A percentile compares a stretch with the other conserved stretches of the same genome.
Conservation (phyloP, 2,113 vertebrate species). For the Myxocyprinus asiaticus region DNA sequence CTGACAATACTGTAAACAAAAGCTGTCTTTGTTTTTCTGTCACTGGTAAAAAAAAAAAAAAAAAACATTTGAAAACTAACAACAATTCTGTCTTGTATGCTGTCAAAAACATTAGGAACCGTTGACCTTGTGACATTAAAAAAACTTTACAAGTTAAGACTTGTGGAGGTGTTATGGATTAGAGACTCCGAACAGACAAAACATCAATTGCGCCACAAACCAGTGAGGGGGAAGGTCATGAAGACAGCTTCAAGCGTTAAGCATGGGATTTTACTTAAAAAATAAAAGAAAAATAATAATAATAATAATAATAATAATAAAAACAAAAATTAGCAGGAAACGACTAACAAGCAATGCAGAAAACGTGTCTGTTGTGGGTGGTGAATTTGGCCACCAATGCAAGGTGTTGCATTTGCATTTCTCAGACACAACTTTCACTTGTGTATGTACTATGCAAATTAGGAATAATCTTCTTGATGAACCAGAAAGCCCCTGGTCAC, state of each 20-base stretch:
- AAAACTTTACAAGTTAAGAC: slow-evolving; percentile 28
- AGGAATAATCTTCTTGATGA: slow-evolving; percentile 10
- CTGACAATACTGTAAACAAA: slow-evolving; percentile 39
- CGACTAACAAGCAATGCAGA: background rate
- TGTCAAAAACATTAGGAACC: slow-evolving; percentile 6
- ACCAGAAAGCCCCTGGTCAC: slow-evolving; percentile 49
- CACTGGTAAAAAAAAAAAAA: background rate
- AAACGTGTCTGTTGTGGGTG: background rate
- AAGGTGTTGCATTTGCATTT: background rate
- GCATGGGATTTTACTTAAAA: background rate
- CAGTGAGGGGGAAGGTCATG: background rate
- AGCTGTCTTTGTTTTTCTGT: slow-evolving; percentile 5
- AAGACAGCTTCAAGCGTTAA: background rate
- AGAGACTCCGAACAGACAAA: slow-evolving; percentile 6
- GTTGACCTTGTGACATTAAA: slow-evolving; percentile 31
- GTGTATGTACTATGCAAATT: slow-evolving; percentile 11
- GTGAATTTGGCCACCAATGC: background rate
- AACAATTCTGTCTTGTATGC: slow-evolving; percentile 18
- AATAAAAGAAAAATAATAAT: too few species aligned
- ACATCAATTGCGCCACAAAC: background rate
- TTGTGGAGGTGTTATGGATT: background rate
- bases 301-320: too few species aligned
- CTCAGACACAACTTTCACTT: background rate
- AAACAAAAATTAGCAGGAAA: background rate
- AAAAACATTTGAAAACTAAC: background rate